Base-by-base conservation (phyloP, 1,140 invertebrate genomes). In the Drosophila parvula region DNA sequence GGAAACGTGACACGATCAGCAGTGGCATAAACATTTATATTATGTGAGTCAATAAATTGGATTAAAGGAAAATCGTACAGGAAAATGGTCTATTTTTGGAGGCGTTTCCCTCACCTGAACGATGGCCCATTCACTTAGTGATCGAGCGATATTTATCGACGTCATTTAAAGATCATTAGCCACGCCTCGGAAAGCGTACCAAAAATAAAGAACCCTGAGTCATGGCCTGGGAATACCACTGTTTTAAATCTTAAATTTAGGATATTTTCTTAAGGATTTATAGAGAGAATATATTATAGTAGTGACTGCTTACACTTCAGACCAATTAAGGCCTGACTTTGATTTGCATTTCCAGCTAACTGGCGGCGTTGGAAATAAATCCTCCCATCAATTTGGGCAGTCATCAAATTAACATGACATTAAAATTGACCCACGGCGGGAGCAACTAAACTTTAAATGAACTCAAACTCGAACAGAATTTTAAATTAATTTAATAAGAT, bases 401-500 rank as follows among this genome's bases (percentile, higher is more conserved):
- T 71, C 75, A 82, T 83, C 43, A 40, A 63, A 82, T 79, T 83
- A 71, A 68, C 81, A 83, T 83, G 62, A 55, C 59, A 83, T 83
- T 84, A 84, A 79, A 68, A 63, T 57, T 76, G 68, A 71, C 64
- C 68, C 34, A 14, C 41, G 32, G 27, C 34, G 27, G 43, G 12
- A 40, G 51, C 40, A 40, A 71, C 68, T 71, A 88, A 88, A 88
- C 79, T 89, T 88, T 83, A 88, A 86, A 86, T 86, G 88, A 77
- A 88, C 83, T 88, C 79, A 83, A 86, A 85, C 82, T 86, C 58
- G 69, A 50, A 60, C 69, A 89, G 83, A 88, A 88, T 88, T 88
- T 88, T 60, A 83, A 88, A 88, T 88, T 89, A 88, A 88, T 88
- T 88, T 89, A 89, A 89, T 88, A 83, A 80, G 83, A 88, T 88